These are phyloP conservation scores for Spilosoma lubricipeda DNA, from an alignment of 2,888 invertebrate species.

Conservation along the genomic window DNA sequence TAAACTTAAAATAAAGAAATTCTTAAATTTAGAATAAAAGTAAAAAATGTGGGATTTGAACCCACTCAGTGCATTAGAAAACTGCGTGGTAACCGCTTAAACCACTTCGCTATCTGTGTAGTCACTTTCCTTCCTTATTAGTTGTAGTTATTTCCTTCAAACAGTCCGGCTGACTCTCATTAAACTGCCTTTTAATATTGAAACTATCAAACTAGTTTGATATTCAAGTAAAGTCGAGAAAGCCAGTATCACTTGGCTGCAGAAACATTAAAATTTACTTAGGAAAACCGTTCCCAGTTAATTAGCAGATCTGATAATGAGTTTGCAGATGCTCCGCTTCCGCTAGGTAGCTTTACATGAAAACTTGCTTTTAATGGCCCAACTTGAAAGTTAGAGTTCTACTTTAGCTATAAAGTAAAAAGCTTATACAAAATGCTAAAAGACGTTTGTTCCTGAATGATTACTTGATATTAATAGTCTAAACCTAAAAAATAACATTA, in stretches of 20 bases:
- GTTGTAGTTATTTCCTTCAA: not conserved
- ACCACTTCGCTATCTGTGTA: too few species aligned
- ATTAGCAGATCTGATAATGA: slow-evolving; percentile 45
- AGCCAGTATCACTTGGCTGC: slow-evolving; percentile 11
- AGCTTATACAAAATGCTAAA: slow-evolving; percentile 5
- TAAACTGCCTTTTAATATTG: not conserved
- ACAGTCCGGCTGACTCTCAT: not conserved
- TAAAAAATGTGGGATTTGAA: too few species aligned
- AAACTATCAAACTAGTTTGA: slow-evolving; percentile 1
- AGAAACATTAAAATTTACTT: slow-evolving; percentile 32
- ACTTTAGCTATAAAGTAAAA: slow-evolving; percentile 19
- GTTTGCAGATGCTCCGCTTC: slow-evolving; percentile 33
- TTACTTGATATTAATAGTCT: not conserved
- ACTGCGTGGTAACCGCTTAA: too few species aligned
- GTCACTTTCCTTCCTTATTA: not conserved
- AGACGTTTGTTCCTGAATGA: not conserved
- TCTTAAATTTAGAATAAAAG: too few species aligned
- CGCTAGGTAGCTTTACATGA: slow-evolving; percentile 18
- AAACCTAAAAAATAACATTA: too few species aligned
- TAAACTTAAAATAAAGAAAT: too few species aligned
- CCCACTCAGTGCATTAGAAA: too few species aligned
- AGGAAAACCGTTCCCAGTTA: slow-evolving; percentile 38
- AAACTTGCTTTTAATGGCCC: slow-evolving; percentile 42
- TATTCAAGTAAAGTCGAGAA: not conserved
- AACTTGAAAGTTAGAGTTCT: slow-evolving; percentile 30